Evolutionary conservation across 30 jellyfish, hydroid and myxozoan genomes (phyloP), one percentile per base, ranked within the genome.

Genomic region (Pseudorhiza aurosa): DNA sequence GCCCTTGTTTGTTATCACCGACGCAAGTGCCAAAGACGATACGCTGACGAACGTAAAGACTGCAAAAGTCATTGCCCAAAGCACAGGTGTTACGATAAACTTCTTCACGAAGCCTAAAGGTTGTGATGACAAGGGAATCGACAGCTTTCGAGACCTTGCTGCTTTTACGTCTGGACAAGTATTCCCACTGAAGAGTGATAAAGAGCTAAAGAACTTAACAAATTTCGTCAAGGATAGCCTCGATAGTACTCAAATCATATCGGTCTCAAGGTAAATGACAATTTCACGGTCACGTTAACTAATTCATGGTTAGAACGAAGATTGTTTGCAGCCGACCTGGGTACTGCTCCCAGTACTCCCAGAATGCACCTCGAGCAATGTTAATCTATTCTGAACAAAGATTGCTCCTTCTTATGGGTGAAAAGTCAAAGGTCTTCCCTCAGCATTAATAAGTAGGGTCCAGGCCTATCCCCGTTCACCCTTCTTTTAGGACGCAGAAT

Each of bases 1-100:
- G 17, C 94, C 96, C 1, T 46, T 91, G 87, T 91, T 71, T 60
- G 98, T 91, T 46, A 85, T 91, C 70, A 91, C 98, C 3, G 98
- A 91, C 62, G 98, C 98, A 44, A 77, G 88, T 55, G 96, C 98
- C 27, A 91, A 91, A 77, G 98, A 91, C 40, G 85, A 72, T 19
- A 75, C 95, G 12, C 68, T 67, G 27, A 87, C 90, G 25, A 83
- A 77, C 50, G 39, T 85, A 53, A 63, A 62, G 45, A 75, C 90
- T 12, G 88, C 91, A 14, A 85, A 91, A 60, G 88, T 92, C 24
- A 81, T 77, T n/a, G 98, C 98, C 1, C 83, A 84, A 30, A 75
- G 87, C 55, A 70, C 87, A 25, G 90, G 91, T 21, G 75, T 96
- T 7, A 84, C 89, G 11, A 79, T 91, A 22, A 84, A 89, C 58